These are phyloP conservation scores for Oplegnathus fasciatus DNA, from an alignment of 2,113 vertebrate genomes.

Conservation along the genomic window DNA sequence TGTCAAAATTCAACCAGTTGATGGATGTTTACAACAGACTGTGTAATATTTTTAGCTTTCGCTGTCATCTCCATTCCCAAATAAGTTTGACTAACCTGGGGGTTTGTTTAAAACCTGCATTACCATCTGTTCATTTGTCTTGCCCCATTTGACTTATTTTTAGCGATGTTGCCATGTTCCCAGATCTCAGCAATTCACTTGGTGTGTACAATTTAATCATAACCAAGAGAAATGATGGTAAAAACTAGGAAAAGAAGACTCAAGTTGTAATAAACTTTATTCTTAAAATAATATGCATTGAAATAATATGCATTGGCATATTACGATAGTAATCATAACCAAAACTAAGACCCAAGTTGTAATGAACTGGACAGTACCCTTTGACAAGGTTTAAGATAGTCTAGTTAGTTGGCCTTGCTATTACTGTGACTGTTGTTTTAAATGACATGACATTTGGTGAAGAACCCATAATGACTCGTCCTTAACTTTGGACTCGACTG, in stretches of 20 bases:
- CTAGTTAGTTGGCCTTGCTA: not conserved
- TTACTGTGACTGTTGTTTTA: not conserved
- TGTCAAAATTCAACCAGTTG: not conserved
- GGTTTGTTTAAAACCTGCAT: not conserved
- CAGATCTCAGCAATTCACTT: not conserved
- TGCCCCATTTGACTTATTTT: not conserved
- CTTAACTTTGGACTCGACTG: not conserved
- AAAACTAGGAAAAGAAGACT: not conserved
- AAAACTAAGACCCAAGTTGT: not conserved
- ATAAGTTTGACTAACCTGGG: not conserved
- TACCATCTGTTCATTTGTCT: not conserved
- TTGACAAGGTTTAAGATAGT: not conserved
- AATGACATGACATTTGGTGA: not conserved
- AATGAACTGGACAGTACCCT: not conserved
- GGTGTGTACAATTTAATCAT: not conserved
- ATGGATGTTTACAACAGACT: not conserved
- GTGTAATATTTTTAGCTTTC: not conserved
- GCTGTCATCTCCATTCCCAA: not conserved
- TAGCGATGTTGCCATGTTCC: not conserved
- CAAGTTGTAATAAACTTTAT: not conserved
- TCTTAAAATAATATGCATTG: not conserved
- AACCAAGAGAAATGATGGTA: not conserved
- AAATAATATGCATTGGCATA: too few species aligned
- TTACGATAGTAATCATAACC: too few species aligned
- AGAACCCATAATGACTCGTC: not conserved